Evolutionary conservation across 2,888 invertebrate species (phyloP).

Genomic region (Cerastis rubricosa): DNA sequence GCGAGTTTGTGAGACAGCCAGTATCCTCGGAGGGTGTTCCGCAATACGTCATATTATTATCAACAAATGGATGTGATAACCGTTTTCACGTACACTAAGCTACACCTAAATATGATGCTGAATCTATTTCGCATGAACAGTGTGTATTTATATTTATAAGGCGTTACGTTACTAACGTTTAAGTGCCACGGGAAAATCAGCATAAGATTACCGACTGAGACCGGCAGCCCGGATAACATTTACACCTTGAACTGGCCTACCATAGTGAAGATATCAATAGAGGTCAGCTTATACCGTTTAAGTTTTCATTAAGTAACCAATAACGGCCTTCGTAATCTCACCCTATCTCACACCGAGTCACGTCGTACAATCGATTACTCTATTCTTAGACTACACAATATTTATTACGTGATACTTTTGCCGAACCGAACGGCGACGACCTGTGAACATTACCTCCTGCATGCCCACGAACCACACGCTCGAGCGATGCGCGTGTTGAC

Average conservation of each 20-base stretch:
- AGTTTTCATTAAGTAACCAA: too few species aligned
- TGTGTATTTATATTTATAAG: neutral
- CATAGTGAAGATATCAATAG: neutral
- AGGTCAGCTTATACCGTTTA: neutral
- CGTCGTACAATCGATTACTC: neutral
- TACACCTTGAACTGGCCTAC: neutral
- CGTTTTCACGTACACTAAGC: neutral
- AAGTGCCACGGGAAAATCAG: neutral
- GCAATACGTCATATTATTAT: neutral
- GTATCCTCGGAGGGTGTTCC: neutral
- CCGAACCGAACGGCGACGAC: neutral
- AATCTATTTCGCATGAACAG: neutral
- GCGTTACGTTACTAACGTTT: too few species aligned
- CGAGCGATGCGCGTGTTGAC: neutral
- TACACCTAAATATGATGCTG: neutral
- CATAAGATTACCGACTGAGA: neutral
- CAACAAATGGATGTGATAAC: neutral
- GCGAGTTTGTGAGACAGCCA: neutral
- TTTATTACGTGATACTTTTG: neutral
- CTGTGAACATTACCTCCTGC: neutral
- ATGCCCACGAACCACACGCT: neutral
- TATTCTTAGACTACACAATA: constrained; percentile 2
- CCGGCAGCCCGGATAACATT: neutral
- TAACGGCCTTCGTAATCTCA: neutral
- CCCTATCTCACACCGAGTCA: neutral